Conservation (phyloP, 2,113 vertebrate genomes). For the Halcyon malimbica region DNA sequence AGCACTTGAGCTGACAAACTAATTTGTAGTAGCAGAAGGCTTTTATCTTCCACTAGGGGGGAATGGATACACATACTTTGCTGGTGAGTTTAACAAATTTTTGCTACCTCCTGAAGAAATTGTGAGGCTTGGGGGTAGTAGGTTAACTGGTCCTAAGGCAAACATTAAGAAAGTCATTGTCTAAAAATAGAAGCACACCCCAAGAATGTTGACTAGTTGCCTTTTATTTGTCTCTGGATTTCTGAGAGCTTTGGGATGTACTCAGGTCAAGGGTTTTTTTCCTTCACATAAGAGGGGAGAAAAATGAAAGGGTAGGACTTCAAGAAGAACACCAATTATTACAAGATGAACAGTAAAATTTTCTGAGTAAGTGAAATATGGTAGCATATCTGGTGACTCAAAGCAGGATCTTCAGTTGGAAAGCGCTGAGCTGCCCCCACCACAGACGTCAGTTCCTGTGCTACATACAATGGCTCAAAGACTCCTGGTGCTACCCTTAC, state of each 20-base stretch:
- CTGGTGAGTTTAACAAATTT: background rate
- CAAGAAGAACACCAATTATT: background rate
- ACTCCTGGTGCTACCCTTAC: background rate
- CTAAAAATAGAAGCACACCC: background rate
- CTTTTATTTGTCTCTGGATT: background rate
- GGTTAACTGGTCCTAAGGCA: background rate
- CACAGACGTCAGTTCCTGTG: background rate
- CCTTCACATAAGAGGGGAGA: background rate
- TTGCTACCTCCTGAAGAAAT: background rate
- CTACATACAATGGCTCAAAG: background rate
- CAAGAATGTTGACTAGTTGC: background rate
- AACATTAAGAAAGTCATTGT: background rate
- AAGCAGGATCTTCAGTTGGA: background rate
- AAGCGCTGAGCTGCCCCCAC: background rate
- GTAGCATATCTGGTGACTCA: background rate
- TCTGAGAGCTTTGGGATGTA: background rate
- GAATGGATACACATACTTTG: slow-evolving; percentile 40
- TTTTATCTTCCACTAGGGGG: slow-evolving; percentile 57
- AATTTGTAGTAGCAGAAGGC: background rate
- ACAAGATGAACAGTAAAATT: background rate
- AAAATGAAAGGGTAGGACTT: background rate
- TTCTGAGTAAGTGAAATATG: background rate
- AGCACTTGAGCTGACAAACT: background rate
- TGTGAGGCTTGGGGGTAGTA: background rate
- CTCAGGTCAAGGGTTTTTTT: background rate